Evolutionary conservation across 1,140 invertebrate genomes (phyloP), one percentile per base, ranked within the genome.

Genomic region (Drosophila asahinai): DNA sequence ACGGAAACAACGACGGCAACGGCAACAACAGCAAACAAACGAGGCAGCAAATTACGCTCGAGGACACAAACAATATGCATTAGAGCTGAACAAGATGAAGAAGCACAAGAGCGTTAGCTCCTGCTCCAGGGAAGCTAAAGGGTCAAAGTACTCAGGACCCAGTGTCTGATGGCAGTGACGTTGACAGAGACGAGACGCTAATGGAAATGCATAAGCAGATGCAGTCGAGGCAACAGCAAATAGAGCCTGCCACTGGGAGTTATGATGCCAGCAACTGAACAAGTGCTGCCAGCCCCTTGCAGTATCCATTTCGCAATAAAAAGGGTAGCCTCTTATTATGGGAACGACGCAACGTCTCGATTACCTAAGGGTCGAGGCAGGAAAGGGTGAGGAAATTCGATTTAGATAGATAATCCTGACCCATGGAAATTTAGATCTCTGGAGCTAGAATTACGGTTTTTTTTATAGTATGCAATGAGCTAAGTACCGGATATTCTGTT

Each of bases 61-160:
- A 81, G 68, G 84, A 80, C 81, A 72, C 84, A 89, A 78, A 87
- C 84, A 87, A 83, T 87, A 81, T 89, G 84, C 84, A 89, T 89
- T 87, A 89, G 64, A 60, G 62, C 47, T 52, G 42, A 64, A 62
- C 47, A 33, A 57, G n/a, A 63, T 68, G 45, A 64, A 59, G 55
- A 45, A 54, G 48, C 51, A 63, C 30, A 45, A 70, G 51, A 48
- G 51, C 38, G 75, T 25, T 43, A 65, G 74, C 64, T 84, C 82
- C 80, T 3, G 33, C 33, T 42, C 7, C 8, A 36, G 51, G n/a
- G 11, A 38, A 19, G 49, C 17, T 54, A 71, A 45, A 68, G 70
- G 83, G 84, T 89, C 84, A 87, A 84, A 81, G 84, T 47, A 84
- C 84, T 81, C 22, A 25, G 22, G 22, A 25, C 22, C 74, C 45